Percentiles rank a stretch among this genome's conserved stretches.
Evolutionary conservation across 2,113 vertebrate species (phyloP).

Genomic region (Cavia aperea): DNA sequence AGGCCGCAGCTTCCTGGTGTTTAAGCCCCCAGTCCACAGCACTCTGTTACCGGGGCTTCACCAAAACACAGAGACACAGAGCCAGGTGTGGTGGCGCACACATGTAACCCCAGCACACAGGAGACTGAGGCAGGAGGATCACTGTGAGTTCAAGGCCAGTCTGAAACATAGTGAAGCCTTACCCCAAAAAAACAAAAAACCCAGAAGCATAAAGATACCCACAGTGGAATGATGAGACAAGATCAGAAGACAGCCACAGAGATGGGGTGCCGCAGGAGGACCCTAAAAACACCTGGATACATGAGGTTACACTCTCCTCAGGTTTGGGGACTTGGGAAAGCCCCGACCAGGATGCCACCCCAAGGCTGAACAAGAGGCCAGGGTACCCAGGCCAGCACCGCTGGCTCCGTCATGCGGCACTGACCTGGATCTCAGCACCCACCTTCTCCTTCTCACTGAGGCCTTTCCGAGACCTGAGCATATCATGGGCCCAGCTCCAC

Average conservation of each 20-base stretch:
- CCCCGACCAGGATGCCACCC: not conserved
- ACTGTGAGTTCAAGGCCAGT: too few relatives aligned
- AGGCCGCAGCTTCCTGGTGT: not conserved
- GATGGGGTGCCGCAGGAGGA: not conserved
- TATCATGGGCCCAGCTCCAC: accelerated
- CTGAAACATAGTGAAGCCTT: too few relatives aligned
- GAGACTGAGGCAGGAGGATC: too few relatives aligned
- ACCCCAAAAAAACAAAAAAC: not conserved
- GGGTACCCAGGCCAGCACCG: not conserved
- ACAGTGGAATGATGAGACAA: not conserved
- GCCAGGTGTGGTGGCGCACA: too few relatives aligned
- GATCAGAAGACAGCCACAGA: not conserved
- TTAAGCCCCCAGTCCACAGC: too few relatives aligned
- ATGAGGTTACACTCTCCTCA: not conserved
- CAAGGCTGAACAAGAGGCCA: not conserved
- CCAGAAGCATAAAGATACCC: not conserved
- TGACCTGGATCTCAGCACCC: not conserved
- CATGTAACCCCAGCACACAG: too few relatives aligned
- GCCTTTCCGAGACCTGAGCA: not conserved
- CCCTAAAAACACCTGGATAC: not conserved
- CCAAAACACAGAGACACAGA: too few relatives aligned
- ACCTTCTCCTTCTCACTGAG: not conserved
- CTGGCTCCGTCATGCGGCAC: too few relatives aligned
- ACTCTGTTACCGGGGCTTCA: not conserved
- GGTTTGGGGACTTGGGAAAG: not conserved